Base-by-base conservation (phyloP, 1,140 invertebrate genomes). In the Pseudoatta argentina region DNA sequence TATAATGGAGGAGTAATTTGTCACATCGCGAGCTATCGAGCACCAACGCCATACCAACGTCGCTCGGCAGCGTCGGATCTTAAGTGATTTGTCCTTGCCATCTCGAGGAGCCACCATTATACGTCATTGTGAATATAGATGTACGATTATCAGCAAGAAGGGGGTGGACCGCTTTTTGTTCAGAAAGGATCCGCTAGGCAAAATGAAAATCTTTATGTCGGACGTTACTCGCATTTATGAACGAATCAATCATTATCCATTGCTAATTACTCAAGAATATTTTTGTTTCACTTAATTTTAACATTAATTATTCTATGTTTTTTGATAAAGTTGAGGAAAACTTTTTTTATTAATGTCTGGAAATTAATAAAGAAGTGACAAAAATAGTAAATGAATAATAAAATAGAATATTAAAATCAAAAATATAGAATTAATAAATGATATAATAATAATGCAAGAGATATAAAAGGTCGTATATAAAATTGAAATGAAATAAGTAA, bases 1-100 rank as follows among this genome's bases (percentile, higher is more conserved):
- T 64, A 78, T 93, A 93, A 94, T 93, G 92, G 88, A 93, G 82
- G 24, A 85, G 92, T 93, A 92, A 94, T 95, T 94, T 94, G 92
- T 94, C 94, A 94, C 67, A 82, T 77, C 72, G 30, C 34, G 88
- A 67, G 85, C 27, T 57, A 75, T 59, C 44, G 39, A 51, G 66
- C 51, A 24, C 3, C 51, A 44, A 34, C 69, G 73, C 48, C 27
- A 30, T 30, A 69, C 24, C 53, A 89, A 55, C 91, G 89, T 91
- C 89, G 59, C 55, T 44, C 55, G 48, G 71, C 59, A 59, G 61
- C 44, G 55, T 48, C 73, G 55, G 57, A 34, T 73, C 63, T 91
- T 92, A 93, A 93, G 92, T 91, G 92, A 95, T 95, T 94, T 93
- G 93, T 94, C 93, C 89, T 90, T 93, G 94, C 93, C 93, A 94